phyloP scores from a whole-genome alignment of 2,113 vertebrate genomes.

The Thermophis baileyi region DNA sequence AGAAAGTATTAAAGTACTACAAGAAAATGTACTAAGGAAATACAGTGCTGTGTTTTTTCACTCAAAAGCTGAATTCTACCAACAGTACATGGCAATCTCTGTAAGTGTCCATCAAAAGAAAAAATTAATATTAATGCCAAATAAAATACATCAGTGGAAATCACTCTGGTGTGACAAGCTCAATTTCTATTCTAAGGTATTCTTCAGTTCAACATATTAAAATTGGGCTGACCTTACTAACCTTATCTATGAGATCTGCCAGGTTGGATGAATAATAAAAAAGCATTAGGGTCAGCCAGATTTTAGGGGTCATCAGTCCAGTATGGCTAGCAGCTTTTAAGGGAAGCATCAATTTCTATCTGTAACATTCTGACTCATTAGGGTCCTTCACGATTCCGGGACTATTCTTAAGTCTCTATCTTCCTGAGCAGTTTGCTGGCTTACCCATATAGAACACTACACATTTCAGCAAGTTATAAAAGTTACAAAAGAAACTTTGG shows the following conservation, averaged over 20 bases:
- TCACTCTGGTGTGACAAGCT: slow-evolving; percentile 74
- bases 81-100: slow-evolving; percentile 21
- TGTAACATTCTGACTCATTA: background rate
- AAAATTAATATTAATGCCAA: slow-evolving; percentile 79
- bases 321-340: slow-evolving; percentile 1
- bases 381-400: background rate
- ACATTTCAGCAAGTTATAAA: background rate
- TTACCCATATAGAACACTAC: accelerated
- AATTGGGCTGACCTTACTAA: slow-evolving; percentile 51
- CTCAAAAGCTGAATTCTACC: background rate
- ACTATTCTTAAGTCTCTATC: background rate
- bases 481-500: background rate
- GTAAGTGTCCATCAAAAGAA: slow-evolving; percentile 52
- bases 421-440: background rate
- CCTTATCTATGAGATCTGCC: slow-evolving; percentile 46
- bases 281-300: slow-evolving; percentile 34
- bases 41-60: background rate
- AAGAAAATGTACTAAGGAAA: slow-evolving; percentile 14
- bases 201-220: slow-evolving; percentile 62
- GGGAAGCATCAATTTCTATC: background rate
- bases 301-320: slow-evolving; percentile 6
- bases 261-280: slow-evolving; percentile 72
- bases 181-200: slow-evolving; percentile 68
- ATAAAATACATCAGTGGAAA: slow-evolving; percentile 68
- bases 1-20: background rate